Conservation (phyloP, 2,888 invertebrate species). For the Xylocampa areola region DNA sequence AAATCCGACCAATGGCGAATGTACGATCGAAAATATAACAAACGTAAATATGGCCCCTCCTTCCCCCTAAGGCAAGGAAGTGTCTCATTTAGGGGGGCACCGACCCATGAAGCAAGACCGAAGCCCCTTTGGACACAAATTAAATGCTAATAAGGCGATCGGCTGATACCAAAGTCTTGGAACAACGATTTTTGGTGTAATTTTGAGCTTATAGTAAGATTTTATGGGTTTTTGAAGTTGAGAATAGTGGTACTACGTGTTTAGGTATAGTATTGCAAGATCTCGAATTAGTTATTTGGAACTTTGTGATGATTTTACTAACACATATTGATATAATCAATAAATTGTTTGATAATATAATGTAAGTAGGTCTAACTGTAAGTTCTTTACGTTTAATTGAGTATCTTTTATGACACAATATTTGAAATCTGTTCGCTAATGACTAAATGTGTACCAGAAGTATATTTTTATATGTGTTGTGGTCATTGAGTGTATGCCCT, state of each 20-base stretch:
- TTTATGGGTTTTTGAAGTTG: slow-evolving; percentile 52
- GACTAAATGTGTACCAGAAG: no score
- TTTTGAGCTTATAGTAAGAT: slow-evolving; percentile 55
- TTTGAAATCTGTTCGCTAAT: no score
- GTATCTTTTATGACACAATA: no score
- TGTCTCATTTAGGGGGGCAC: slow-evolving; percentile 86
- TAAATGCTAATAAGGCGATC: slow-evolving; percentile 88
- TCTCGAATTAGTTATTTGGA: no score
- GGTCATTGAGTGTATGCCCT: no score
- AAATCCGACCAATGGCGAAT: slow-evolving; percentile 66
- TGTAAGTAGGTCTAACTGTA: no score
- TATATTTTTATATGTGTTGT: no score
- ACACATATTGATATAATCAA: no score
- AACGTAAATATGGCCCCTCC: slow-evolving; percentile 76
- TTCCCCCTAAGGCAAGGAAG: slow-evolving; percentile 83
- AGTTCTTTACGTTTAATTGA: no score
- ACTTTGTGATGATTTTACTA: no score
- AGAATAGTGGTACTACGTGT: slow-evolving; percentile 9
- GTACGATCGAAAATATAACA: slow-evolving; percentile 74
- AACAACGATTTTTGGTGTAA: slow-evolving; percentile 63
- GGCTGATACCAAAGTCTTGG: slow-evolving; percentile 68
- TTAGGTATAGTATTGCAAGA: slow-evolving; percentile 18
- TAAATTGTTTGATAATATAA: no score
- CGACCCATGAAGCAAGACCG: slow-evolving; percentile 82
- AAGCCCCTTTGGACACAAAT: slow-evolving; percentile 83